These are phyloP conservation scores for Camponotus pennsylvanicus DNA, from an alignment of 1,140 invertebrate genomes.

Conservation along the genomic window DNA sequence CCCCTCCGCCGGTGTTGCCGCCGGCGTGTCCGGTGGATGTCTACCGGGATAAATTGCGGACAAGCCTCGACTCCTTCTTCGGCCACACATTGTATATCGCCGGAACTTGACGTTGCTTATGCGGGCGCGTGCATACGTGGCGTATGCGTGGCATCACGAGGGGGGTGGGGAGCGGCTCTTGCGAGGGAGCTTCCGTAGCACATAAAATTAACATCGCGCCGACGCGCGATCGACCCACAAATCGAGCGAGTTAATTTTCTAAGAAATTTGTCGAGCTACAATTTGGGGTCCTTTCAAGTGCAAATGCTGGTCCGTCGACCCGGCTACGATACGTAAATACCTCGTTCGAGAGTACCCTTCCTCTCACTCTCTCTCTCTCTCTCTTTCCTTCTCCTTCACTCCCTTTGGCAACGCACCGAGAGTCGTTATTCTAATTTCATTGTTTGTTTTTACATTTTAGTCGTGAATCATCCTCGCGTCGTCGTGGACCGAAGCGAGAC, in stretches of 20 bases:
- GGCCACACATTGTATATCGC: slow-evolving; percentile 44
- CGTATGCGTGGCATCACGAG: neutral
- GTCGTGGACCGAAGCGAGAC: slow-evolving; percentile 19
- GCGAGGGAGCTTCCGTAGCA: slow-evolving; percentile 35
- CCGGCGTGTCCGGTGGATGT: slow-evolving; percentile 48
- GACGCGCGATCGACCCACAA: neutral
- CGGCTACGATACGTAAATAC: slow-evolving; percentile 4
- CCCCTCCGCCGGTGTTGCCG: neutral
- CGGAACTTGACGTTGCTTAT: slow-evolving; percentile 39
- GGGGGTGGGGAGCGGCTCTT: neutral
- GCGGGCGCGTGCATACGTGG: neutral
- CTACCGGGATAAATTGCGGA: slow-evolving; percentile 56
- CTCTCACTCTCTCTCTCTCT: neutral
- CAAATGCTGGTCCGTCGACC: neutral
- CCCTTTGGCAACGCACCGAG: neutral
- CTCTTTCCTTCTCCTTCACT: neutral
- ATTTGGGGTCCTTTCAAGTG: slow-evolving; percentile 34
- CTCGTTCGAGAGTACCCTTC: neutral
- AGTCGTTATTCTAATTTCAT: slow-evolving; percentile 48
- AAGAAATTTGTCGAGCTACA: slow-evolving; percentile 49
- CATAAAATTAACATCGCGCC: slow-evolving; percentile 56
- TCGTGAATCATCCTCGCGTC: slow-evolving; percentile 43
- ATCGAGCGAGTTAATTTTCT: slow-evolving; percentile 42
- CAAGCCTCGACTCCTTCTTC: slow-evolving; percentile 41
- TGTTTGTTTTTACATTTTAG: slow-evolving; percentile 53